Evolutionary conservation across 2,797 vertebrate species (phyloP).

Genomic region (Ambastaia sidthimunki): DNA sequence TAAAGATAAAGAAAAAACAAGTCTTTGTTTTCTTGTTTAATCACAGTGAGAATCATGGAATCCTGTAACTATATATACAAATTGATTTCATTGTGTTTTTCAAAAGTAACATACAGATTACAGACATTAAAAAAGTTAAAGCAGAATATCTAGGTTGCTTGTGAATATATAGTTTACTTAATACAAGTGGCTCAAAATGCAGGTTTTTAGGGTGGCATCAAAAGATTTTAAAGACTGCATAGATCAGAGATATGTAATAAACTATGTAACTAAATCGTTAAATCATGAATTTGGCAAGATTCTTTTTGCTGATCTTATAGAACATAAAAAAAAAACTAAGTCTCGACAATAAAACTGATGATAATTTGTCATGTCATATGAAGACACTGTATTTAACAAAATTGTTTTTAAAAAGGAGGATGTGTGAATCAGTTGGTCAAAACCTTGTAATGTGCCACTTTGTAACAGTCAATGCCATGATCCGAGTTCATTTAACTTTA

Average conservation of each 20-base stretch:
- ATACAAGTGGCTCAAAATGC: background rate
- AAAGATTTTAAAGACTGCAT: background rate
- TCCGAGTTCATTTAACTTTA: constrained; percentile 20
- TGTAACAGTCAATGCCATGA: background rate
- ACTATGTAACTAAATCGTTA: background rate
- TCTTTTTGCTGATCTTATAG: no score
- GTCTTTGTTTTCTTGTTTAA: constrained; percentile 76
- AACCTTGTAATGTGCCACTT: constrained; percentile 3
- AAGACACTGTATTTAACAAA: background rate
- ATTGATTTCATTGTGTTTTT: no score
- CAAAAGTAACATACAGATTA: background rate
- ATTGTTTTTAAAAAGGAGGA: background rate
- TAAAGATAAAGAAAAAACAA: constrained; percentile 85
- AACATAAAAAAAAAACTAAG: background rate
- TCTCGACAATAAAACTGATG: background rate
- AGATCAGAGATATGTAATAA: background rate
- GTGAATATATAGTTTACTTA: background rate
- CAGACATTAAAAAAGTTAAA: background rate
- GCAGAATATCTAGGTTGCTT: background rate
- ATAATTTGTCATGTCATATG: background rate
- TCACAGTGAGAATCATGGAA: constrained; percentile 8
- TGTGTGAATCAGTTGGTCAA: background rate
- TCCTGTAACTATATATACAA: no score
- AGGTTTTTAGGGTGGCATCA: background rate
- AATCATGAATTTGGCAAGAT: no score